Evolutionary conservation across 2,888 invertebrate species (phyloP), one percentile per base, ranked within the genome.

Genomic region (Fabriciana adippe): DNA sequence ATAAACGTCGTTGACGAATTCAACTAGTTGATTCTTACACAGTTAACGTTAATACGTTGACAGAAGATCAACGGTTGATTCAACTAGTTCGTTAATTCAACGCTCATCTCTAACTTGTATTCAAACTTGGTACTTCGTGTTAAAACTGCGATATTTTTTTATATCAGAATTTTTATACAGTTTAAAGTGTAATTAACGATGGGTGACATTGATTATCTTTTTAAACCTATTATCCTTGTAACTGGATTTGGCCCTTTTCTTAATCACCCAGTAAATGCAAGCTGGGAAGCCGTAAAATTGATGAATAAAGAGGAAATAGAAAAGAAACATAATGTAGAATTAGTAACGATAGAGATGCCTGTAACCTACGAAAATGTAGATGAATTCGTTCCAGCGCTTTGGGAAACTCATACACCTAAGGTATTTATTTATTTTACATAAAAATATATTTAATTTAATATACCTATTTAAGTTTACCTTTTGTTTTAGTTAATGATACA

Each of bases 241-340:
- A 95, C 95, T 72, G 97, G 97, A 6, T 97, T 97, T 86, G 97
- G 97, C 0, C 97, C 97, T 0, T 97, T 97, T 86, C 84, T 92
- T 8, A 88, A 89, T 51, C 95, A 97, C 79, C 86, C 88, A 31
- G 89, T 96, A 13, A 97, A 97, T 83, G 95, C 97, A 0, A 97
- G 97, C 81, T 97, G 97, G 97, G 95, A 96, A 82, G 95, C 95
- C 5, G 97, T 97, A 0, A 94, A 95, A 80, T 80, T 94, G 65
- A 89, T 96, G 76, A 90, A 93, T 60, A 90, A 94, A 72, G 83
- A 91, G 51, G 85, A 92, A 72, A 80, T 94, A n/a, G 93, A 93
- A 75, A 85, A 86, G 69, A 89, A 91, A 73, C 85, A 93, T 57
- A 84, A 90, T 54, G 81, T 94, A 26, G 91, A 93, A 72, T 79